These are phyloP conservation scores for Sebastes itinus DNA, from an alignment of 2,797 vertebrate genomes.

Conservation along the genomic window DNA sequence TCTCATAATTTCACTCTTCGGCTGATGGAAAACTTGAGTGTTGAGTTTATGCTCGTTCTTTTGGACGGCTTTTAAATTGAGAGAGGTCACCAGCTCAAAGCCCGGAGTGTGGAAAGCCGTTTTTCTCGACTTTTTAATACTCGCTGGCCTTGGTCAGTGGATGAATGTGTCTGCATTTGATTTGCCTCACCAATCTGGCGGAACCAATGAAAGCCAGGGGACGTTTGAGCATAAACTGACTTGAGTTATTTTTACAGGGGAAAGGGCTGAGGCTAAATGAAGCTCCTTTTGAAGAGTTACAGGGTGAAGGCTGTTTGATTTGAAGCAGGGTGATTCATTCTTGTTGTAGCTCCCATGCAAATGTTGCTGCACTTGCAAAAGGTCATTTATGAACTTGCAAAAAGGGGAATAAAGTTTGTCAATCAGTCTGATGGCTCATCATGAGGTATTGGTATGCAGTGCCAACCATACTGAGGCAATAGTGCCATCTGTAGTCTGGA, in stretches of 20 bases:
- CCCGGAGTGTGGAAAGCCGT: constrained; percentile 63
- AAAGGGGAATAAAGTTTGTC: constrained; percentile 62
- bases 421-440: constrained; percentile 67
- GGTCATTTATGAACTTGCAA: constrained; percentile 68
- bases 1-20: constrained; percentile 76
- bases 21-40: constrained; percentile 77
- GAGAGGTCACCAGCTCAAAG: constrained; percentile 71
- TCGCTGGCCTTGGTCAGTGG: constrained; percentile 70
- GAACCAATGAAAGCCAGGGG: constrained; percentile 74
- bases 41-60: constrained; percentile 70
- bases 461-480: constrained; percentile 72
- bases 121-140: constrained; percentile 74
- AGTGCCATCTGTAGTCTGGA: constrained; percentile 85
- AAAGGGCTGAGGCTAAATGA: constrained; percentile 58
- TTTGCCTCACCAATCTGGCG: constrained; percentile 71
- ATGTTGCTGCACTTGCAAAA: constrained; percentile 50
- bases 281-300: constrained; percentile 63
- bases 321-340: constrained; percentile 29
- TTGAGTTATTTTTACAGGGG: constrained; percentile 70
- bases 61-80: constrained; percentile 69
- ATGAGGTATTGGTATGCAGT: constrained; percentile 17
- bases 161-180: constrained; percentile 77
- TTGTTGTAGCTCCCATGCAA: constrained; percentile 41
- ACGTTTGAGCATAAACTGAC: constrained; percentile 63
- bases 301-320: constrained; percentile 58